Conservation (phyloP, 2,113 vertebrate genomes). For the Oncorhynchus gorbuscha region DNA sequence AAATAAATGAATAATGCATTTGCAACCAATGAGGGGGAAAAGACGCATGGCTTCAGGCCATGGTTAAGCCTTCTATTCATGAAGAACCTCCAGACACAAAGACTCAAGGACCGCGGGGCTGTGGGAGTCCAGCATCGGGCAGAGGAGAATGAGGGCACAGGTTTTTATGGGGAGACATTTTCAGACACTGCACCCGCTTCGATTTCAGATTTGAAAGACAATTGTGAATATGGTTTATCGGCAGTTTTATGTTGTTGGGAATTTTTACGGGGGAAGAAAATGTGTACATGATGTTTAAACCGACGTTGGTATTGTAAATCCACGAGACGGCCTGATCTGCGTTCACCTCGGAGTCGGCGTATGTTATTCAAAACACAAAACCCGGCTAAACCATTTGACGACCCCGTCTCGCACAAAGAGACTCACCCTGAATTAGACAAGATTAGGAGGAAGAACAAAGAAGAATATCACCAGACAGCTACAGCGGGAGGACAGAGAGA, state of each 20-base stretch:
- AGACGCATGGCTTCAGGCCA: slow-evolving; percentile 73
- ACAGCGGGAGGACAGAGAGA: slow-evolving; percentile 32
- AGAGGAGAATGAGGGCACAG: slow-evolving; percentile 61
- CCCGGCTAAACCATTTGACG: slow-evolving; percentile 17
- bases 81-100: slow-evolving; percentile 75
- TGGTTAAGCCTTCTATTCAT: slow-evolving; percentile 75
- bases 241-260: not conserved
- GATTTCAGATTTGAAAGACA: too few relatives aligned
- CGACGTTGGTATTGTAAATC: slow-evolving; percentile 11
- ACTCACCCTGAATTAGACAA: slow-evolving; percentile 42
- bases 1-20: slow-evolving; percentile 80
- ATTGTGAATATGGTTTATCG: not conserved
- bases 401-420: slow-evolving; percentile 29
- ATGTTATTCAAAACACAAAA: slow-evolving; percentile 28
- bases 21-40: slow-evolving; percentile 74
- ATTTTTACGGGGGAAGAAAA: not conserved
- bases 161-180: slow-evolving; percentile 28
- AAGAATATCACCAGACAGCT: slow-evolving; percentile 43
- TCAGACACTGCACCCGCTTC: too few relatives aligned
- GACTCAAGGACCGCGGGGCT: slow-evolving; percentile 55
- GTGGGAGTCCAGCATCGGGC: slow-evolving; percentile 68
- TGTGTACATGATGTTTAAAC: not conserved
- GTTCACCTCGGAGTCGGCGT: slow-evolving; percentile 15
- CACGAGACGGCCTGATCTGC: slow-evolving; percentile 27
- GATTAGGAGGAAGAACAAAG: slow-evolving; percentile 48